Conservation (phyloP, 2,797 vertebrate genomes). For the Oophaga sylvatica region DNA sequence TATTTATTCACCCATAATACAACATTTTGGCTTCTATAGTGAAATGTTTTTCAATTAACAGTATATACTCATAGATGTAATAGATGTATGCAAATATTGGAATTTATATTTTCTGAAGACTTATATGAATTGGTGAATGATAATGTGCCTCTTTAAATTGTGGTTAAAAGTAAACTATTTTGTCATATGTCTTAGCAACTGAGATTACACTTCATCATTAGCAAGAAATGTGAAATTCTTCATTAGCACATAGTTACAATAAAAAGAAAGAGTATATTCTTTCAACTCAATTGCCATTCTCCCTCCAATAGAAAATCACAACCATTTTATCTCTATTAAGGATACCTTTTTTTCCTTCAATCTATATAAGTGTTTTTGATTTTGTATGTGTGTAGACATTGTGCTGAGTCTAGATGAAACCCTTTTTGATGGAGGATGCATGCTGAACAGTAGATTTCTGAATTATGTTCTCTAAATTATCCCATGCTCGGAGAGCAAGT, state of each 20-base stretch:
- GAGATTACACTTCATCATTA: neutral
- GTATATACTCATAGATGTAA: too few species aligned
- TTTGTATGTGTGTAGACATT: slow-evolving; percentile 69
- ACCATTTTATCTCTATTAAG: slow-evolving; percentile 46
- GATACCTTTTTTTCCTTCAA: slow-evolving; percentile 66
- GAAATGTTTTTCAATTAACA: too few species aligned
- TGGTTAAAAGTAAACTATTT: too few species aligned
- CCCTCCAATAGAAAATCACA: slow-evolving; percentile 13
- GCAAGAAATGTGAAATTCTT: neutral
- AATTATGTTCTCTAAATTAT: slow-evolving; percentile 99
- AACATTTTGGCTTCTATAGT: too few species aligned
- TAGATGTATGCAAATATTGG: too few species aligned
- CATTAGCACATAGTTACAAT: neutral
- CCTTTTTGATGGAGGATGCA: slow-evolving; percentile 82
- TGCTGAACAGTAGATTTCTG: slow-evolving; percentile 94
- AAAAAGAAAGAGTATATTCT: neutral
- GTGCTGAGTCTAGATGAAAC: slow-evolving; percentile 79
- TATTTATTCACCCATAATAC: too few species aligned
- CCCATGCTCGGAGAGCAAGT: slow-evolving; percentile 86
- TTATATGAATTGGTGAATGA: too few species aligned
- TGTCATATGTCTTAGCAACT: neutral
- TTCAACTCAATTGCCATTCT: slow-evolving; percentile 29
- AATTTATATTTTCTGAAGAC: too few species aligned
- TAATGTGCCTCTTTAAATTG: too few species aligned
- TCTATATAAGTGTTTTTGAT: slow-evolving; percentile 75